Percentiles rank a stretch among this genome's conserved stretches.
These are phyloP conservation scores for Rhyzopertha dominica DNA, from an alignment of 1,140 invertebrate genomes.

Conservation along the genomic window DNA sequence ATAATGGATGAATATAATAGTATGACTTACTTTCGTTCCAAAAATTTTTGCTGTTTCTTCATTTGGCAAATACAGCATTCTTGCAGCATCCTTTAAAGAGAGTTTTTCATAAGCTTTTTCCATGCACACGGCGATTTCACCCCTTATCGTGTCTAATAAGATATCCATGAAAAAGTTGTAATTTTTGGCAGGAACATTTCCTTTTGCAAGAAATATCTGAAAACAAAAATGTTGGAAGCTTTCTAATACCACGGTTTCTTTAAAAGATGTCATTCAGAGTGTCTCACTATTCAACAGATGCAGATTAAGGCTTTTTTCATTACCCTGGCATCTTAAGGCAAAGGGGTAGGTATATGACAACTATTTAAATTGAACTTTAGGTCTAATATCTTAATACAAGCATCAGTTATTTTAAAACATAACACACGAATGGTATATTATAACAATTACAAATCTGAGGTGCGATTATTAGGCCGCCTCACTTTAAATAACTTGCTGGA, in stretches of 20 bases:
- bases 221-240: constrained; percentile 28
- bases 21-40: constrained; percentile 59
- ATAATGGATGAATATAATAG: background rate
- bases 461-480: too few relatives aligned
- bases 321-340: background rate
- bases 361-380: too few relatives aligned
- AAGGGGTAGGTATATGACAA: background rate
- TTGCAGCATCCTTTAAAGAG: constrained; percentile 77
- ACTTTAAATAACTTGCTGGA: too few relatives aligned
- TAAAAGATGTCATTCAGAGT: background rate
- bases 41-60: constrained; percentile 74
- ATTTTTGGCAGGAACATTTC: constrained; percentile 91
- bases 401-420: too few relatives aligned
- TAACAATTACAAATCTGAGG: too few relatives aligned
- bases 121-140: constrained; percentile 94
- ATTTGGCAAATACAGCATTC: constrained; percentile 83
- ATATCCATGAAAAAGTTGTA: constrained; percentile 98
- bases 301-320: too few relatives aligned
- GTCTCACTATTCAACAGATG: background rate
- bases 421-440: too few relatives aligned
- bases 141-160: constrained; percentile 88
- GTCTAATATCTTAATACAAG: too few relatives aligned
- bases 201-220: constrained; percentile 77
- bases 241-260: background rate
- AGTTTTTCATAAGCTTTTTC: constrained; percentile 95